Base-by-base conservation (phyloP, 2,888 invertebrate species). In the Dexiosoma caninum region DNA sequence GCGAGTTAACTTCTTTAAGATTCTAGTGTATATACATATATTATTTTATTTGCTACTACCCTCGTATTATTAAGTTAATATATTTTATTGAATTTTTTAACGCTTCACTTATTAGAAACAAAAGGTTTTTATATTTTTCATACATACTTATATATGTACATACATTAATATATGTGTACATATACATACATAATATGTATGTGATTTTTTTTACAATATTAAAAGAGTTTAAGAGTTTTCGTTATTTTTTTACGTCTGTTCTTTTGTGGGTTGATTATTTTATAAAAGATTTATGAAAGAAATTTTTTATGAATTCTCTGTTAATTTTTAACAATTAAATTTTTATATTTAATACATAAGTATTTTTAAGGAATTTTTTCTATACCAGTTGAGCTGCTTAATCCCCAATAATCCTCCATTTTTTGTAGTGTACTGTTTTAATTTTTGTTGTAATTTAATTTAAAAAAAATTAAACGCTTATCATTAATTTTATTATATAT, bases 331-430 rank as follows among this genome's bases (percentile, higher is more conserved):
- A 53, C 49, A 74, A 62, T 1, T 19, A 55, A 55, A 14, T 40
- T 32, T 32, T 44, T n/a, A n/a, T n/a, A n/a, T n/a, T n/a, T n/a
- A n/a, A n/a, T n/a, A n/a, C n/a, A n/a, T n/a, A n/a, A n/a, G n/a
- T n/a, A n/a, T n/a, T n/a, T n/a, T n/a, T n/a, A n/a, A n/a, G n/a
- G n/a, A n/a, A n/a, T n/a, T n/a, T 32, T 55, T 32, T 62, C 67
- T 75, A 46, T 90, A 90, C 90, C 90, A 87, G 87, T 88, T 86
- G 87, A 89, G 87, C 86, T 89, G 88, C 88, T 89, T 85, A 90
- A 89, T 86, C 90, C 90, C 90, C 90, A 90, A 88, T 89, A 85
- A 84, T 87, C 87, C 83, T 87, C 87, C 87, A 87, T 87, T 85
- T 85, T 85, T 85, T 51, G 84, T 78, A 2, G 83, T 60, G 14